A percentile compares a stretch with the other conserved stretches of the same genome.
Conservation (phyloP, 1,140 invertebrate genomes). For the Aphis gossypii region DNA sequence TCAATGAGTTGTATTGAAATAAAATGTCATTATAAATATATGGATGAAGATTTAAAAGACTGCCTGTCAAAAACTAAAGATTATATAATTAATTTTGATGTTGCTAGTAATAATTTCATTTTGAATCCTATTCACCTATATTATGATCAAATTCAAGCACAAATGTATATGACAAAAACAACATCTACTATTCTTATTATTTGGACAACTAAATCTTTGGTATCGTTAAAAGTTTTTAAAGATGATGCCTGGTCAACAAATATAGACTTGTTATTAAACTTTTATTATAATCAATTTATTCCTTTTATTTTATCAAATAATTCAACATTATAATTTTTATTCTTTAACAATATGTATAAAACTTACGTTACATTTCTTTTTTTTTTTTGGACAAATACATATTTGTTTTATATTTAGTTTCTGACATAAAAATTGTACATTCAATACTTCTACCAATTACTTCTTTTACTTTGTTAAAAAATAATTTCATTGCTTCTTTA, state of each 20-base stretch:
- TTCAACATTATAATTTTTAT: not conserved
- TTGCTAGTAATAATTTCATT: not conserved
- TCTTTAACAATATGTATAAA: not conserved
- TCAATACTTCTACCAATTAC: too few relatives aligned
- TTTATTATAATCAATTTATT: not conserved
- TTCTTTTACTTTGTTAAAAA: too few relatives aligned
- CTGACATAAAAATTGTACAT: too few relatives aligned
- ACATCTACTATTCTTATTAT: not conserved
- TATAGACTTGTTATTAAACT: not conserved
- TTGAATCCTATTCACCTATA: too few relatives aligned
- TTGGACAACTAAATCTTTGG: not conserved
- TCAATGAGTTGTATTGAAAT: not conserved
- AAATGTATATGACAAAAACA: not conserved
- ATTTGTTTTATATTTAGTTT: too few relatives aligned
- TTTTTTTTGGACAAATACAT: too few relatives aligned
- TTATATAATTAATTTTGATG: not conserved
- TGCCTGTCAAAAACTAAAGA: not conserved
- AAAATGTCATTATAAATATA: not conserved
- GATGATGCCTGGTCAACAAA: not conserved
- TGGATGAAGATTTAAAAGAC: not conserved
- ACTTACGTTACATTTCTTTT: not conserved
- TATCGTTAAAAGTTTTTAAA: too few relatives aligned
- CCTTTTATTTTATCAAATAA: not conserved
- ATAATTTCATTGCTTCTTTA: too few relatives aligned
- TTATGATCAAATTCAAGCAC: too few relatives aligned